Evolutionary conservation across 2,797 vertebrate species (phyloP).

Genomic region (Enteromius afrohamiltoni): DNA sequence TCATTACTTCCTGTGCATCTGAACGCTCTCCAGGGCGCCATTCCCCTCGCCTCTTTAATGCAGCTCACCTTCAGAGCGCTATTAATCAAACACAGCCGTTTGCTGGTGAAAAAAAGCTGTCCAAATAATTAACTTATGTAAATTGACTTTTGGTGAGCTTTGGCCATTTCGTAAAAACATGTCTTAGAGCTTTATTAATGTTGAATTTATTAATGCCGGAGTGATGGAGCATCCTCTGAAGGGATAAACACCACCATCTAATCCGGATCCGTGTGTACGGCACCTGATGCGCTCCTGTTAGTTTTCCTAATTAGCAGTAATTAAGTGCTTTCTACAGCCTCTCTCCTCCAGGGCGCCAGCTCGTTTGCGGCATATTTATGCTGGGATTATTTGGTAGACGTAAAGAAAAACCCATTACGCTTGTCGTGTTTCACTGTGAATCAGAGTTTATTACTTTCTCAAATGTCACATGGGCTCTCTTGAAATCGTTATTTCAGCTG

Average conservation of each 20-base stretch:
- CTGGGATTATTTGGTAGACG: constrained; percentile 72
- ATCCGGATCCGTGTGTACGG: constrained; percentile 64
- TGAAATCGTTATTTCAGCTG: not conserved
- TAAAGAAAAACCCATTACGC: constrained; percentile 68
- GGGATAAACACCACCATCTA: constrained; percentile 68
- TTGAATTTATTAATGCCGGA: constrained; percentile 62
- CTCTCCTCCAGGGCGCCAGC: constrained; percentile 66
- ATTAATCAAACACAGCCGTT: constrained; percentile 54
- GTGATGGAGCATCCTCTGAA: constrained; percentile 69
- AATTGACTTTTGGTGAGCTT: constrained; percentile 66
- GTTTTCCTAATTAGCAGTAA: constrained; percentile 76
- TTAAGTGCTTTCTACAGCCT: constrained; percentile 68
- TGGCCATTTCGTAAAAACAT: constrained; percentile 62
- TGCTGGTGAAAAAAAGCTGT: constrained; percentile 58
- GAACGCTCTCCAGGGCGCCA: constrained; percentile 17
- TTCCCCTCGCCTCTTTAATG: not conserved
- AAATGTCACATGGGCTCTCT: constrained; percentile 1
- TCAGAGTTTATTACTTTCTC: constrained; percentile 50
- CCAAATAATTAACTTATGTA: constrained; percentile 78
- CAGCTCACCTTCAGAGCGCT: not conserved
- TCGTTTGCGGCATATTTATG: constrained; percentile 71
- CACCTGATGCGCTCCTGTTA: constrained; percentile 73
- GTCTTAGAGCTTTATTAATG: constrained; percentile 67
- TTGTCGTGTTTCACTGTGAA: constrained; percentile 53
- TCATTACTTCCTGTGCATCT: constrained; percentile 15